phyloP scores from a whole-genome alignment of 2,113 vertebrate species.

The Chrysochloris asiatica region DNA sequence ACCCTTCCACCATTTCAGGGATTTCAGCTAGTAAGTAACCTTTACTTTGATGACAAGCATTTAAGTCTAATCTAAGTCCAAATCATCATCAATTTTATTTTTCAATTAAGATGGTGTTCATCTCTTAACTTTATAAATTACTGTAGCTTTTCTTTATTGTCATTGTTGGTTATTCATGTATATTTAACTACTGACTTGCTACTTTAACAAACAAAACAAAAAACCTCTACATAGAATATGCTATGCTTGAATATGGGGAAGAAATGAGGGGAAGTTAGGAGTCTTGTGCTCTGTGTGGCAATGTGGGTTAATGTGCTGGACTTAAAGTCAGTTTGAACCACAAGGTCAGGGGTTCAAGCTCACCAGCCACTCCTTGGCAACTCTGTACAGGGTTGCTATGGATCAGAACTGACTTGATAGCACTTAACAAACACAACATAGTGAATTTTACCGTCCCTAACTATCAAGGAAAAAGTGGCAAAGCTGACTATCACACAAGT shows the following conservation, averaged over 20 bases:
- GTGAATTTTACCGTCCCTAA: not conserved
- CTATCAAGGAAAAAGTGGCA: not conserved
- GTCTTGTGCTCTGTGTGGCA: not conserved
- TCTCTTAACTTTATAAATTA: not conserved
- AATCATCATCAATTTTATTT: not conserved
- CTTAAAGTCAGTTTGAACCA: no score
- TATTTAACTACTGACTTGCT: not conserved
- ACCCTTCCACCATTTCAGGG: not conserved
- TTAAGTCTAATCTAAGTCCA: not conserved
- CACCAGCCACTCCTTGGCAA: no score
- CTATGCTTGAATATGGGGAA: not conserved
- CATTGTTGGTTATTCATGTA: not conserved
- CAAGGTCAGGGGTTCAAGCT: no score
- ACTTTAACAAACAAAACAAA: no score
- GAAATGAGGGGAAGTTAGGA: not conserved
- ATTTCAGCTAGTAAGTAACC: not conserved
- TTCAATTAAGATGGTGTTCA: not conserved
- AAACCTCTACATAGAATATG: not conserved
- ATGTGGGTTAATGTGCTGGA: no score
- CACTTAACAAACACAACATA: no score
- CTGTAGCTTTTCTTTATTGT: not conserved
- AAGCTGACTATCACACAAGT: not conserved
- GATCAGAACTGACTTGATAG: no score
- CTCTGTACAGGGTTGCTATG: no score
- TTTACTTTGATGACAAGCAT: not conserved